Evolutionary conservation across 2,888 invertebrate genomes (phyloP).

Genomic region (Macropis europaea): DNA sequence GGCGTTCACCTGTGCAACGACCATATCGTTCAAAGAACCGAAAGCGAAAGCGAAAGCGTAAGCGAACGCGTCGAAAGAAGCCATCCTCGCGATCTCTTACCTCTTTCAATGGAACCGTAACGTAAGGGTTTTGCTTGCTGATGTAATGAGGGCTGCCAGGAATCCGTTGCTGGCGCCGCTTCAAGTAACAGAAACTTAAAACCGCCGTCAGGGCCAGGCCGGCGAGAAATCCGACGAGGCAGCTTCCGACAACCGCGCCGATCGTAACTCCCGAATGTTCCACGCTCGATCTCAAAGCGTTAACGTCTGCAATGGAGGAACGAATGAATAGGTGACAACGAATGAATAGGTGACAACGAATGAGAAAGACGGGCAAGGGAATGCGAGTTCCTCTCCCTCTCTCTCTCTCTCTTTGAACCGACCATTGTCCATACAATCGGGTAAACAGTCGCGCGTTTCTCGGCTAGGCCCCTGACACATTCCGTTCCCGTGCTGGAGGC

Average conservation of each 20-base stretch:
- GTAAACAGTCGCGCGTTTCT: slow-evolving; percentile 85
- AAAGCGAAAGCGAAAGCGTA: too few relatives aligned
- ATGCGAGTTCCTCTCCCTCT: too few relatives aligned
- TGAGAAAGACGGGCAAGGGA: too few relatives aligned
- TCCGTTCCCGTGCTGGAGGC: slow-evolving; percentile 82
- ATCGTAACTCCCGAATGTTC: slow-evolving; percentile 80
- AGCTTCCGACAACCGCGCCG: slow-evolving; percentile 80
- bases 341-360: too few relatives aligned
- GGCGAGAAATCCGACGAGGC: slow-evolving; percentile 79
- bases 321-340: too few relatives aligned
- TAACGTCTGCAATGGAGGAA: slow-evolving; percentile 42
- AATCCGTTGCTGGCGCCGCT: slow-evolving; percentile 82
- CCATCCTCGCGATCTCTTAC: slow-evolving; percentile 80
- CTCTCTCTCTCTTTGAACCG: slow-evolving; percentile 15
- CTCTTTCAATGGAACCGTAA: slow-evolving; percentile 90
- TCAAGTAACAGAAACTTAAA: slow-evolving; percentile 81
- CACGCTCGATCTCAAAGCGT: slow-evolving; percentile 56
- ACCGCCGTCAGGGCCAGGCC: slow-evolving; percentile 78
- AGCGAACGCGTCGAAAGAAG: slow-evolving; percentile 30
- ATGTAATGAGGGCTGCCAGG: slow-evolving; percentile 91
- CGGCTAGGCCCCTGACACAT: slow-evolving; percentile 86
- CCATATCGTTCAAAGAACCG: too few relatives aligned
- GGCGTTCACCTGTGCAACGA: slow-evolving; percentile 69
- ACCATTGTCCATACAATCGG: slow-evolving; percentile 75
- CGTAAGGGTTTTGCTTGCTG: slow-evolving; percentile 91